Conservation (phyloP, 2,113 vertebrate species). For the Edolisoma coerulescens region DNA sequence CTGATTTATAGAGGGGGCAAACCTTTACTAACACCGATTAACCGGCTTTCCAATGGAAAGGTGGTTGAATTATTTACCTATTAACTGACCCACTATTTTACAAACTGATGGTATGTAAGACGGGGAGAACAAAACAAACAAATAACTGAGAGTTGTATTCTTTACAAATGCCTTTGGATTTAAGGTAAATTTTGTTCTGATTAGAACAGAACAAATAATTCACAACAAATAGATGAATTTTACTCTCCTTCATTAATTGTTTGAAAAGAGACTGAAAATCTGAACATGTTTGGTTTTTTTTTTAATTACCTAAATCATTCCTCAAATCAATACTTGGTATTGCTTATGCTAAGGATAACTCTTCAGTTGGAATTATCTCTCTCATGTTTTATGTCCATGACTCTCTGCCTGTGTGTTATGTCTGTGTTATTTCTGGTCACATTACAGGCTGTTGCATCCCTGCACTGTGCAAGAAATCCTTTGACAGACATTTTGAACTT, state of each 20-base stretch:
- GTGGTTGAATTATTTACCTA: slow-evolving; percentile 78
- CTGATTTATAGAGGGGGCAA: slow-evolving; percentile 76
- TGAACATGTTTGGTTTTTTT: background rate
- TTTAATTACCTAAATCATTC: background rate
- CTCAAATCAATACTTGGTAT: background rate
- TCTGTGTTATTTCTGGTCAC: background rate
- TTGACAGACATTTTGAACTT: background rate
- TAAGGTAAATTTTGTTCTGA: slow-evolving; percentile 43
- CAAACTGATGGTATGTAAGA: slow-evolving; percentile 64
- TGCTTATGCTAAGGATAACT: background rate
- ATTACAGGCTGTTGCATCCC: background rate
- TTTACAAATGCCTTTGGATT: slow-evolving; percentile 51
- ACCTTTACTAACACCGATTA: slow-evolving; percentile 69
- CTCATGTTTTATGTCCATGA: background rate
- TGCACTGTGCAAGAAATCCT: background rate
- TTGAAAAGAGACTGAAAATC: background rate
- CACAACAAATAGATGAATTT: background rate
- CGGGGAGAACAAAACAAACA: slow-evolving; percentile 61
- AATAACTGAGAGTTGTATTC: slow-evolving; percentile 50
- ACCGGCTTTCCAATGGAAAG: slow-evolving; percentile 65
- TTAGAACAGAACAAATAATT: slow-evolving; percentile 17
- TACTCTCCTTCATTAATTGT: background rate
- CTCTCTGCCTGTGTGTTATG: background rate
- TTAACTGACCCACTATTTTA: slow-evolving; percentile 67
- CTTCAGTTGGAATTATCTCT: background rate